Base-by-base conservation (phyloP, 2,888 invertebrate species). In the Sesamia inferens region DNA sequence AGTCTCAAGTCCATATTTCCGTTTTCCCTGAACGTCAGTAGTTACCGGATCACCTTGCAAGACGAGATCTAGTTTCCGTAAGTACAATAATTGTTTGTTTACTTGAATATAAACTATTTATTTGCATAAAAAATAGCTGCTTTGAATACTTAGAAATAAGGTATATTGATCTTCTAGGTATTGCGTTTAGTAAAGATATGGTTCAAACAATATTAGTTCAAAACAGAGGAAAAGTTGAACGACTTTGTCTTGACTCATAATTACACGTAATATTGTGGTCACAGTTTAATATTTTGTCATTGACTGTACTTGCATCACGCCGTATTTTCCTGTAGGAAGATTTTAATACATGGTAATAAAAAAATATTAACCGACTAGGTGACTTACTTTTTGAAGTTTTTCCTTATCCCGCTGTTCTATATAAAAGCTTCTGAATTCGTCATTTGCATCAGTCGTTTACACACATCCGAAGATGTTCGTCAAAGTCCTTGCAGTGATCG, bases 251-350 rank as follows among this genome's bases (percentile, higher is more conserved):
- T 86, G 77, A 86, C 54, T 86, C 80, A 86, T 76, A 11, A 59
- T 51, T 22, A 68, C 39, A 57, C 72, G 78, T 81, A 81, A 76
- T 65, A 54, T 54, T 77, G 77, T 74, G 78, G 82, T 82, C 73
- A 73, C 68, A 64, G 24, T 47, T 69, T 55, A 72, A 66, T 57
- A 78, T 79, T 83, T 79, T 80, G 86, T 82, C 79, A 74, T 80
- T 87, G 88, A 89, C 87, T 88, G 89, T 90, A 90, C 87, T 51
- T 72, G 31, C 62, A 81, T 76, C 73, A 70, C 48, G 42, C 48
- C 44, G 74, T 81, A 86, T 93, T 95, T 95, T 94, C 95, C 95
- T 94, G 90, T 88, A 94, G 94, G 94, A 94, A 93, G 91, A 87
- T 86, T 85, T 89, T 88, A 89, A 88, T 88, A 67, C 86, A 89